Evolutionary conservation across 2,888 invertebrate genomes (phyloP), one percentile per base, ranked within the genome.

Genomic region (Agriotes lineatus): DNA sequence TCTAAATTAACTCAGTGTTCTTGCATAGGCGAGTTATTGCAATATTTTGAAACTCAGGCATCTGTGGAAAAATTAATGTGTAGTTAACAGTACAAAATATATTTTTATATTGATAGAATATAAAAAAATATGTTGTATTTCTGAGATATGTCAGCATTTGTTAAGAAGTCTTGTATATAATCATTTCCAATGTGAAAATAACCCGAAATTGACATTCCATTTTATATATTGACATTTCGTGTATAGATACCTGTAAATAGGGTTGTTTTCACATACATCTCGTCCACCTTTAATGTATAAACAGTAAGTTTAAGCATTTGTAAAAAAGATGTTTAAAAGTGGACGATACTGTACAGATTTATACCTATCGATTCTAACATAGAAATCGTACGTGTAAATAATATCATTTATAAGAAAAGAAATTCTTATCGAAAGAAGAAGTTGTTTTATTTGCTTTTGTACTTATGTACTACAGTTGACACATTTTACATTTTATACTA

Each of bases 141-240:
- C n/a, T n/a, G 77, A 76, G 81, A 80, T 82, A 82, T 82, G 82
- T 82, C 82, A 82, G 79, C 82, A 81, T 81, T 78, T 72, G 58
- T 66, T 57, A 71, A 45, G 25, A 54, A 42, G n/a, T 52, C 70
- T 66, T 81, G 79, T 82, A 82, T 72, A 75, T 74, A 75, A 74
- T 75, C 71, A 64, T 64, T 64, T 65, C 71, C 76, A 76, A 75
- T 79, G 81, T 75, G 81, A 81, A 81, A 82, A 81, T 81, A 82
- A 82, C 79, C 82, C 79, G 75, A 52, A 54, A 69, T 67, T 39
- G 42, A 79, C 82, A 82, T 82, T 83, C 82, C 83, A 82, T 82
- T 82, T 82, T 82, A 76, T 82, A 80, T 78, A 73, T 75, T 14
- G 39, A 58, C 45, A 39, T 42, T 60, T 52, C 33, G 20, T 64